Conservation (phyloP, 2,797 vertebrate genomes). For the Loris lydekkerianus region DNA sequence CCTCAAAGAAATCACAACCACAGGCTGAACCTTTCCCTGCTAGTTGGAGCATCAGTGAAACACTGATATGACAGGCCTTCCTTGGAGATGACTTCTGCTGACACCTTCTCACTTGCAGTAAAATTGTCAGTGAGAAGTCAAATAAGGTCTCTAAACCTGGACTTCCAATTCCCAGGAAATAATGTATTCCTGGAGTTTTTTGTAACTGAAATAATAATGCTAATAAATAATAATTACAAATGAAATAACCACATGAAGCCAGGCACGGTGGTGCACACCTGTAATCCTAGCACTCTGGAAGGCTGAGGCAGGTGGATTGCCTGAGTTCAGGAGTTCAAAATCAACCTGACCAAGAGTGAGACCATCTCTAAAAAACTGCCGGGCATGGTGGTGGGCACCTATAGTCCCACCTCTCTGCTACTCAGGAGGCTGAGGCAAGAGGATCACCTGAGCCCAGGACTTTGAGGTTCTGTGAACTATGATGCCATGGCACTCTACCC, state of each 20-base stretch:
- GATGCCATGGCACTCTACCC: no score
- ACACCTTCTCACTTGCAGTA: not conserved
- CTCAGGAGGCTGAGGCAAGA: no score
- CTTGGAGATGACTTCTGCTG: not conserved
- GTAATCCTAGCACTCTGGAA: no score
- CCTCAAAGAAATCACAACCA: not conserved
- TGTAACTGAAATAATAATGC: not conserved
- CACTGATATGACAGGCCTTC: not conserved
- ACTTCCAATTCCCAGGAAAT: not conserved
- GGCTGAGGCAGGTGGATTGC: no score
- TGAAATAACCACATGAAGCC: not conserved
- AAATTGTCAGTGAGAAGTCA: slow-evolving; percentile 30
- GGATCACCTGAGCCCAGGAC: no score
- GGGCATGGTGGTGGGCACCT: no score
- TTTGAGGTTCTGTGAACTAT: no score
- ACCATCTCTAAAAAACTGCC: no score
- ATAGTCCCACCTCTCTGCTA: no score
- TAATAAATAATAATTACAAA: not conserved
- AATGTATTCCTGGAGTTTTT: not conserved
- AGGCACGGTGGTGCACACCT: no score
- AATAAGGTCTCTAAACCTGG: not conserved
- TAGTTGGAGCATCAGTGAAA: not conserved
- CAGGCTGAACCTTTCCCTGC: not conserved
- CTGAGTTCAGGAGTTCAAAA: no score
- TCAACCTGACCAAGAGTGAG: no score